Conservation (phyloP, 2,797 vertebrate genomes). For the Spinus olivaceus region DNA sequence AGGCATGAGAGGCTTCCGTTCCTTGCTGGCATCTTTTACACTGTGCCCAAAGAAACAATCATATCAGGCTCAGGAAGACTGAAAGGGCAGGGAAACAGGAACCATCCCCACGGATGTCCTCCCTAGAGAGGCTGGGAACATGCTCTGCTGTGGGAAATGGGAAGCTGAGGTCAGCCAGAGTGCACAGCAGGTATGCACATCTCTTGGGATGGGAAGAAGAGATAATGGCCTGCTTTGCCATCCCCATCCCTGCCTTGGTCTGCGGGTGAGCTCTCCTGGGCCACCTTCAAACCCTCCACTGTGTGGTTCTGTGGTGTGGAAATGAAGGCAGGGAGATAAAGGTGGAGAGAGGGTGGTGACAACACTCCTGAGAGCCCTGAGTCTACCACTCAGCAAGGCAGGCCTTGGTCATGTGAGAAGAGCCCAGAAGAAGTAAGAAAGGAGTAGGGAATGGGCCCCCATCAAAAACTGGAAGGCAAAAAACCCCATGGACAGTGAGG, state of each 20-base stretch:
- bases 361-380: neutral
- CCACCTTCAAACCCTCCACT: neutral
- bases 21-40: slow-evolving; percentile 73
- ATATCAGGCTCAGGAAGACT: slow-evolving; percentile 79
- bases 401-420: neutral
- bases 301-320: neutral
- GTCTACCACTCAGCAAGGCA: slow-evolving; percentile 14
- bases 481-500: neutral
- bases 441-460: neutral
- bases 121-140: slow-evolving; percentile 63
- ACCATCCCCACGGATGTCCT: slow-evolving; percentile 75
- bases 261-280: neutral
- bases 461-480: neutral
- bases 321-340: slow-evolving; percentile 46
- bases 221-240: neutral
- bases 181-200: neutral
- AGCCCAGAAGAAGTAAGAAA: neutral
- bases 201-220: neutral
- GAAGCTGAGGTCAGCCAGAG: slow-evolving; percentile 49
- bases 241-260: neutral
- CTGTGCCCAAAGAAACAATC: slow-evolving; percentile 80
- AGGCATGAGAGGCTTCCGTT: slow-evolving; percentile 77
- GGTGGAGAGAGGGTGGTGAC: slow-evolving; percentile 45
- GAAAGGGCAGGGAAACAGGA: slow-evolving; percentile 79
- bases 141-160: slow-evolving; percentile 59